A percentile compares a stretch with the other conserved stretches of the same genome.
Evolutionary conservation across 2,113 vertebrate genomes (phyloP).

Genomic region (Stercorarius parasiticus): DNA sequence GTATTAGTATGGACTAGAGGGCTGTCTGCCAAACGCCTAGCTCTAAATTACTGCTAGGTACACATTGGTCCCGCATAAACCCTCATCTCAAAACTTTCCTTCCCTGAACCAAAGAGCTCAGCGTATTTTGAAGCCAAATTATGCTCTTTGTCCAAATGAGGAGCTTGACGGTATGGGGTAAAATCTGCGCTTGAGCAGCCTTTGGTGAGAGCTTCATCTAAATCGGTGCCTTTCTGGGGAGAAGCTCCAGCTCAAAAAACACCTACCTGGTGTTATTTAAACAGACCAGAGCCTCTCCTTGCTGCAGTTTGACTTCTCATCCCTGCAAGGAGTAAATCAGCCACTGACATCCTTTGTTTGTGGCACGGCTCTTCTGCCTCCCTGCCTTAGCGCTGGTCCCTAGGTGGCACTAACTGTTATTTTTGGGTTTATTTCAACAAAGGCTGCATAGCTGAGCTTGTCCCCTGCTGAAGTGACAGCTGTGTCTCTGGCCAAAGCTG

Average conservation of each 20-base stretch:
- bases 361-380: not conserved
- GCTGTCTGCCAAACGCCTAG: not conserved
- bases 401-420: constrained; percentile 27
- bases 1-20: not conserved
- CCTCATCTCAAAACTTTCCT: not conserved
- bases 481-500: not conserved
- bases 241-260: not conserved
- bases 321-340: not conserved
- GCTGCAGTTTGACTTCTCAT: not conserved
- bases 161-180: not conserved
- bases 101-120: not conserved
- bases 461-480: not conserved
- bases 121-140: not conserved
- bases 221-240: not conserved
- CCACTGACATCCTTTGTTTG: not conserved
- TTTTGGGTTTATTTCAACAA: constrained; percentile 18
- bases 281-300: not conserved
- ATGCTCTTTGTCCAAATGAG: not conserved
- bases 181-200: not conserved
- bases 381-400: not conserved
- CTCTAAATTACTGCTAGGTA: not conserved
- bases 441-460: not conserved
- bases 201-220: not conserved
- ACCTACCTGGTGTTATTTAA: not conserved
- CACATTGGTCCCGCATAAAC: not conserved